phyloP scores from a whole-genome alignment of 2,113 vertebrate species.

The Takifugu bimaculatus region DNA sequence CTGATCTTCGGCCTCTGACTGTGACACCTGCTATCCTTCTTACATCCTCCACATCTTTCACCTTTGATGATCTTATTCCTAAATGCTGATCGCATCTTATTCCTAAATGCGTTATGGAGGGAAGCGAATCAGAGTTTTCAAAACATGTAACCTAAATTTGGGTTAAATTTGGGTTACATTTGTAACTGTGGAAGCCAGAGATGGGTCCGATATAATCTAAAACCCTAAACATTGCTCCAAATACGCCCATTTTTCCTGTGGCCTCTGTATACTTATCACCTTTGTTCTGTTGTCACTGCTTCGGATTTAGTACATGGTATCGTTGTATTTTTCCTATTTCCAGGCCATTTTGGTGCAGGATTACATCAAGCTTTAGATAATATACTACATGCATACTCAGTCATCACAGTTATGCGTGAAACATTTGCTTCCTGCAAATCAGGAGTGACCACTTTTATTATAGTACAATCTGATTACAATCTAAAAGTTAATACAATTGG shows the following conservation, averaged over 20 bases:
- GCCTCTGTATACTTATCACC: no score
- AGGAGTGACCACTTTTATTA: no score
- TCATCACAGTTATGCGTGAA: neutral
- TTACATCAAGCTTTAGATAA: conserved; percentile 13
- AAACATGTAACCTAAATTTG: no score
- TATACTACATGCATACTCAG: neutral
- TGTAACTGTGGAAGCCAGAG: conserved; percentile 50
- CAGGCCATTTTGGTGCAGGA: conserved; percentile 8
- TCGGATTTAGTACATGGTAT: no score
- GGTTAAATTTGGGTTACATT: no score
- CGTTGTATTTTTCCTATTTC: conserved; percentile 21
- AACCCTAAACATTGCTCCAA: conserved; percentile 53
- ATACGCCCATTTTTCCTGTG: no score
- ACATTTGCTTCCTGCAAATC: neutral
- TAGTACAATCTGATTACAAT: no score
- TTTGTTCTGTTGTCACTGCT: no score
- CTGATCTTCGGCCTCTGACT: conserved; percentile 54
- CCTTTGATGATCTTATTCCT: conserved; percentile 73
- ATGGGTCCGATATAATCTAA: conserved; percentile 67
- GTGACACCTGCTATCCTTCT: conserved; percentile 45
- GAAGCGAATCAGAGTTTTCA: conserved; percentile 5
- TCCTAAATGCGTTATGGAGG: conserved; percentile 47
- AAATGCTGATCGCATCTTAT: no score
- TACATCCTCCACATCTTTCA: conserved; percentile 55
- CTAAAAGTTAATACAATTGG: no score